Evolutionary conservation across 2,113 vertebrate species (phyloP).

Genomic region (Oreocharis arfaki): DNA sequence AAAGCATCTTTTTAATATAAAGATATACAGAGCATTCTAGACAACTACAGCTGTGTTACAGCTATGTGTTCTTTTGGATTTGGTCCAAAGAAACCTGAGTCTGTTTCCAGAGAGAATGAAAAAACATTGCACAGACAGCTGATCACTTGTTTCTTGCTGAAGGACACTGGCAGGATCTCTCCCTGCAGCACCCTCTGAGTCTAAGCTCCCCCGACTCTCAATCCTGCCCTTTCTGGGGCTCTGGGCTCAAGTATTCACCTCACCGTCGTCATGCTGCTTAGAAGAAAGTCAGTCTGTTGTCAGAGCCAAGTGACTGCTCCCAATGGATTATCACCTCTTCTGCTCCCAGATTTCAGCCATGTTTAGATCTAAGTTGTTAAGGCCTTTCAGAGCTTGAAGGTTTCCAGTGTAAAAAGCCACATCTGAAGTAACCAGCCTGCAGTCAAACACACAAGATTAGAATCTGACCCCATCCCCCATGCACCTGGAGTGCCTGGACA

Average conservation of each 20-base stretch:
- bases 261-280: conserved; percentile 8
- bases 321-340: conserved; percentile 89
- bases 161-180: conserved; percentile 44
- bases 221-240: conserved; percentile 19
- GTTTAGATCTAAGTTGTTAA: conserved; percentile 90
- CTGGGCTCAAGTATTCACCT: conserved; percentile 37
- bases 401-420: conserved; percentile 98
- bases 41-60: conserved; percentile 81
- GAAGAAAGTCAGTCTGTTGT: conserved; percentile 24
- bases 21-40: conserved; percentile 77
- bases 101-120: conserved; percentile 78
- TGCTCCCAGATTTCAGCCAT: conserved; percentile 98
- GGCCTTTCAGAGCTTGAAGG: conserved; percentile 88
- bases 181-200: conserved; percentile 45
- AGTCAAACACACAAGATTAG: background rate
- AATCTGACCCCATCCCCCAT: rapidly evolving
- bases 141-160: conserved; percentile 63
- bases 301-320: conserved; percentile 44
- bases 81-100: conserved; percentile 88
- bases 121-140: conserved; percentile 71
- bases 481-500: background rate
- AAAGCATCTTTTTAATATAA: conserved; percentile 80
- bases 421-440: conserved; percentile 92
- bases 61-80: conserved; percentile 83
- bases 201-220: conserved; percentile 17